phyloP scores from a whole-genome alignment of 2,797 vertebrate genomes.

The Trachops cirrhosus region DNA sequence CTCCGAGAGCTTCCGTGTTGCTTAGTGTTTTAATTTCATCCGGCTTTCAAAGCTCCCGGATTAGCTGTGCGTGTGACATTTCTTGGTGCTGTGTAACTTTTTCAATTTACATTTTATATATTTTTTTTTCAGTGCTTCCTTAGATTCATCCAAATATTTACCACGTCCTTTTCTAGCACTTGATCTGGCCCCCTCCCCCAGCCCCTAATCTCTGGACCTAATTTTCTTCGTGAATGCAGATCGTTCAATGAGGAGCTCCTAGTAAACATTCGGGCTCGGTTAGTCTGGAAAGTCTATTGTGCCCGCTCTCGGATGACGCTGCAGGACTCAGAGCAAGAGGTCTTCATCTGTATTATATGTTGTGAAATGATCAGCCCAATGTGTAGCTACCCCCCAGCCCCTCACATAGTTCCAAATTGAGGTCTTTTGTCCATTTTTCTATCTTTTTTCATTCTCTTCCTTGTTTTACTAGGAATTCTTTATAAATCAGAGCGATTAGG shows the following conservation, averaged over 20 bases:
- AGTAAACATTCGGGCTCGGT: background rate
- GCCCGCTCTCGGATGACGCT: background rate
- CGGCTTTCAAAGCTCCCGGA: background rate
- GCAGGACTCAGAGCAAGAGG: background rate
- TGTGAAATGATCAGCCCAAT: background rate
- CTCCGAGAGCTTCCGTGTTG: background rate
- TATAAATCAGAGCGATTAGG: background rate
- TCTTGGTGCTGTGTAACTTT: background rate
- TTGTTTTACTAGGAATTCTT: background rate
- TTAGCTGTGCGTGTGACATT: background rate
- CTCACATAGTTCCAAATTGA: background rate
- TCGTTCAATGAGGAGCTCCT: background rate
- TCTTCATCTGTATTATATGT: too few species aligned
- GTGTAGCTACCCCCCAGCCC: background rate
- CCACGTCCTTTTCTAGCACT: background rate
- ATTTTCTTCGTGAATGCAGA: background rate
- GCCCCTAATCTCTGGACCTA: background rate
- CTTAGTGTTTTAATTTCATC: background rate
- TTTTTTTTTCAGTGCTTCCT: background rate
- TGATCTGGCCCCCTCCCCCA: background rate
- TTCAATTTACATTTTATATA: background rate
- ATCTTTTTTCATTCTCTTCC: background rate
- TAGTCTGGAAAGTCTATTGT: background rate
- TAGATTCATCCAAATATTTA: background rate
- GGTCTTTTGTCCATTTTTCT: background rate